These are phyloP conservation scores for Cichlasoma orientale DNA, from an alignment of 2,797 vertebrate species.

Conservation along the genomic window DNA sequence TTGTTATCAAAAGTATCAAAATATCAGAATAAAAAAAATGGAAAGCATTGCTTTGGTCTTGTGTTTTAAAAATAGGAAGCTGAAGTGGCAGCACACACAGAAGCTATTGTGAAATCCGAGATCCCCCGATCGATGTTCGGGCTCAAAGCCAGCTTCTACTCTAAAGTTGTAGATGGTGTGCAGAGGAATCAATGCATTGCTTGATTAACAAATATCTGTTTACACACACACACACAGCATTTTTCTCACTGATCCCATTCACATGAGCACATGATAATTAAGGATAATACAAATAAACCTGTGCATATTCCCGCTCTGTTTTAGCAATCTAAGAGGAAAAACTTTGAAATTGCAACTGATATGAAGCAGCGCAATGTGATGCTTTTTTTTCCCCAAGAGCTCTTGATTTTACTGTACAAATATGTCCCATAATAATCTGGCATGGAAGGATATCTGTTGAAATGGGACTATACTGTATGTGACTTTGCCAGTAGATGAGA, in stretches of 20 bases:
- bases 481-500: conserved; percentile 46
- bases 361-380: conserved; percentile 1
- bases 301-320: conserved; percentile 1
- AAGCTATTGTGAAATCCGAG: conserved; percentile 63
- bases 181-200: conserved; percentile 36
- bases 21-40: background rate
- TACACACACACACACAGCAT: conserved; percentile 25
- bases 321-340: background rate
- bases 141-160: conserved; percentile 41
- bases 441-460: conserved; percentile 26
- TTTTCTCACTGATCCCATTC: background rate
- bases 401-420: conserved; percentile 16
- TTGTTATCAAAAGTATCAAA: conserved; percentile 32
- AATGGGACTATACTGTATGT: conserved; percentile 27
- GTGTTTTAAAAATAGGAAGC: conserved; percentile 35
- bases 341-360: conserved; percentile 11
- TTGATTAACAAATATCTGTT: conserved; percentile 39
- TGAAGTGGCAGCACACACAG: conserved; percentile 34
- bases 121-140: conserved; percentile 41
- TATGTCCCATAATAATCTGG: conserved; percentile 15
- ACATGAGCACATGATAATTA: conserved; percentile 31
- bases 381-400: conserved; percentile 17
- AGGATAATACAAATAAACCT: background rate
- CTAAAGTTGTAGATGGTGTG: conserved; percentile 29
- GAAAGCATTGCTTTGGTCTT: conserved; percentile 18